Evolutionary conservation across 64 coral and sea anemone species (phyloP), one percentile per base, ranked within the genome.

Genomic region (Stylophora pistillata): DNA sequence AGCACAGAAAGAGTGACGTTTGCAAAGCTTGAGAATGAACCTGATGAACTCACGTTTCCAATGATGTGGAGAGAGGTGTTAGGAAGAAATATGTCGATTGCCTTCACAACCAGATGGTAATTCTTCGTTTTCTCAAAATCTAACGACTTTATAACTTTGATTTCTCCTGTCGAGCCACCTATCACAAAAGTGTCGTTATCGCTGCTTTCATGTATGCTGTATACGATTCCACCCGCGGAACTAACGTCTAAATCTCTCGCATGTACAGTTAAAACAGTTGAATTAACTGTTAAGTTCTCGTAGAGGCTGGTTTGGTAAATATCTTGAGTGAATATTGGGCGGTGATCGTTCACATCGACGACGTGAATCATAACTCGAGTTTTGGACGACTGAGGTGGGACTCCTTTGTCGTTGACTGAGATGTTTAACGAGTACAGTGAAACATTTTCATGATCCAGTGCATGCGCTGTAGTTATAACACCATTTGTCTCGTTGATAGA

Each of bases 271-370:
- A 75, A 56, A 58, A 91, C 71, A 23, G 89, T 77, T 13, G 71
- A 68, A 85, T 91, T 86, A 55, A 91, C 72, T 30, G 89, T 74
- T 56, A 76, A 76, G 64, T 86, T 91, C 59, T 91, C 89, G 80
- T 91, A 91, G 54, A 85, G 31, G 14, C 72, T 85, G n/a, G 58
- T 81, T 91, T 75, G 28, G 73, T 91, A 91, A 54, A 52, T 76
- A 18, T 91, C 89, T 75, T 91, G n/a, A 25, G 70, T 85, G 72
- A 91, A 91, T 30, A 86, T 73, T 13, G 89, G 89, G 16, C 89
- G 81, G 26, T 91, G 89, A 65, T 91, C 89, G 76, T 91, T 91
- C 18, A 91, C 72, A 65, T 91, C 79, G 55, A 91, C n/a, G 2
- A 91, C 59, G 17, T 68, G 5, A 41, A 91, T 74, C 2, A 7